Base-by-base conservation (phyloP, 37 sponge, comb jelly and placozoan species). In the Lycopodina hypogea region DNA sequence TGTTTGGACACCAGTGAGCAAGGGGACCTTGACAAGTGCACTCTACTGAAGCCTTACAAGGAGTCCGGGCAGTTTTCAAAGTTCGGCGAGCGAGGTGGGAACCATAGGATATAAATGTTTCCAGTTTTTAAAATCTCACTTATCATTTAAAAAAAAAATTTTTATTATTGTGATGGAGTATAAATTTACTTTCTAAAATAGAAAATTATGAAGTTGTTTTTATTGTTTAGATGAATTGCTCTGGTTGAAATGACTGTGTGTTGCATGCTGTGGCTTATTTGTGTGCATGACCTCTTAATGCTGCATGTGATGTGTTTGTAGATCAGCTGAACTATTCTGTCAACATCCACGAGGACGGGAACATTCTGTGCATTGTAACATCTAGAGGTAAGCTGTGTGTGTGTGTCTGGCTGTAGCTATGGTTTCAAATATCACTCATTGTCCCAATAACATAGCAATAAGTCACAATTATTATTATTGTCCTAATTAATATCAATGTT, bases 311-410 rank as follows among this genome's bases (percentile, higher is more conserved):
- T 45, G 8, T 45, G 48, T 14, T 42, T 70, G 3, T 80, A 95
- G 96, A 89, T 65, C 75, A 71, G 30, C 12, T 94, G n/a, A 88
- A 79, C 60, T 91, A 94, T 70, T 82, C 93, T 26, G 70, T 96
- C 36, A 89, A 93, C 51, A 72, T 96, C 32, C 91, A 94, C 72
- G 93, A 88, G 9, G 79, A 91, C 3, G 97, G 97, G 2, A 75
- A 90, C 56, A 64, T 86, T 0, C 80, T 94, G 56, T 82, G 85
- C 68, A 85, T 96, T 55, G 95, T 96, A 12, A 83, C 90, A 24
- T 74, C 70, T 60, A 88, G 81, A 69, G 95, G 96, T 88, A 52
- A 75, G 90, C 33, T 17, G 14, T 28, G 12, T 12, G 12, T 53
- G 55, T 12, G 55, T 53, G 12, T 19, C 17, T 53, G 55, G 17